Conservation (phyloP, 2,113 vertebrate genomes). For the Oreochromis aureus region DNA sequence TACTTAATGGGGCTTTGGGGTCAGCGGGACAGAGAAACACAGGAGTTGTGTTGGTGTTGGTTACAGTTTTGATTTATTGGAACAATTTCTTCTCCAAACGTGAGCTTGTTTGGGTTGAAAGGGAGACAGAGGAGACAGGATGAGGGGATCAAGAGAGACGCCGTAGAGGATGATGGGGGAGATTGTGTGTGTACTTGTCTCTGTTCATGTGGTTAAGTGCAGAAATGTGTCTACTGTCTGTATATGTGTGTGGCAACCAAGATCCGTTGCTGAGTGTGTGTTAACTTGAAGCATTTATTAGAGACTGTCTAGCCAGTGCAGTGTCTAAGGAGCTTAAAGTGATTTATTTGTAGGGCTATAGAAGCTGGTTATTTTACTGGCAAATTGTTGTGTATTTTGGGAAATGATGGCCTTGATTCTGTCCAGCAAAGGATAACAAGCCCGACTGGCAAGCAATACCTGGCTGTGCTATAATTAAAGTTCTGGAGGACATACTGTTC, state of each 20-base stretch:
- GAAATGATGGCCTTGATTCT: slow-evolving; percentile 46
- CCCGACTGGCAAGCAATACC: background rate
- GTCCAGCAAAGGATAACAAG: slow-evolving; percentile 37
- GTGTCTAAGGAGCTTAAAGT: slow-evolving; percentile 40
- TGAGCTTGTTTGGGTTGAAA: slow-evolving; percentile 53
- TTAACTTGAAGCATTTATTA: slow-evolving; percentile 58
- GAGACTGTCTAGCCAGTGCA: slow-evolving; percentile 40
- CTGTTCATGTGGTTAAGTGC: slow-evolving; percentile 20
- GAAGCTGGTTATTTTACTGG: slow-evolving; percentile 56
- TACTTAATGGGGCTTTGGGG: slow-evolving; percentile 44
- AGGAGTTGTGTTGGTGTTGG: slow-evolving; percentile 35
- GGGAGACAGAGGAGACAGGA: slow-evolving; percentile 50
- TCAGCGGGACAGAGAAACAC: slow-evolving; percentile 37
- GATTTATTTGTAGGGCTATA: slow-evolving; percentile 50
- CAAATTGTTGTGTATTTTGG: slow-evolving; percentile 58
- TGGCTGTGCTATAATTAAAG: slow-evolving; percentile 2
- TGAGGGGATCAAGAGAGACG: slow-evolving; percentile 56
- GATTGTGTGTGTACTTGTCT: slow-evolving; percentile 33
- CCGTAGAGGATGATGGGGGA: slow-evolving; percentile 39
- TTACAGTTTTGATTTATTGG: slow-evolving; percentile 67
- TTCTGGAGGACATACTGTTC: background rate
- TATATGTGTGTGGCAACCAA: slow-evolving; percentile 37
- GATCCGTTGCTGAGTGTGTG: slow-evolving; percentile 39
- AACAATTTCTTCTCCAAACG: slow-evolving; percentile 56
- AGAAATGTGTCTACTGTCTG: slow-evolving; percentile 32